phyloP scores from a whole-genome alignment of 2,113 vertebrate species.

The Psittacus erithacus region DNA sequence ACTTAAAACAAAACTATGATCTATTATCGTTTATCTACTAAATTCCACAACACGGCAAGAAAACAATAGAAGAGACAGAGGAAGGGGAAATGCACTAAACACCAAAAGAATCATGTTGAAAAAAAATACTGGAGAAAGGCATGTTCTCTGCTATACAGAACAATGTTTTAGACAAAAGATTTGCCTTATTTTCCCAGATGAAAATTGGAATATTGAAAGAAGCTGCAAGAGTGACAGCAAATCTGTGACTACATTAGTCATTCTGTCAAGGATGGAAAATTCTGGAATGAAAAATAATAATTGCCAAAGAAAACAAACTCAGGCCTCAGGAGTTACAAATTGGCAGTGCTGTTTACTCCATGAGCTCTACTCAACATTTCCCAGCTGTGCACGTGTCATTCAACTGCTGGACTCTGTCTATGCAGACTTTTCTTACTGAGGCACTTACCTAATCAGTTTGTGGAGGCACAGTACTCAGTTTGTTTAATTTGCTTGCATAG shows the following conservation, averaged over 20 bases:
- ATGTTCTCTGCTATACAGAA: neutral
- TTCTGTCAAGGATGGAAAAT: constrained; percentile 33
- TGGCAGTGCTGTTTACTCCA: neutral
- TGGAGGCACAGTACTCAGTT: neutral
- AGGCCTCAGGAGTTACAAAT: neutral
- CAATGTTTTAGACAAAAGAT: neutral
- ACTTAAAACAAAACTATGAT: neutral
- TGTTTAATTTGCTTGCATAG: neutral
- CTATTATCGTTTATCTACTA: neutral
- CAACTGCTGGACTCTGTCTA: neutral
- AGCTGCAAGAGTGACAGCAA: constrained; percentile 11
- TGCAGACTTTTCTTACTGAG: neutral
- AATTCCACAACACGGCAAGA: neutral
- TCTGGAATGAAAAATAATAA: neutral
- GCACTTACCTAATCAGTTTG: neutral
- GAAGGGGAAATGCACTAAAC: neutral
- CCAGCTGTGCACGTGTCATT: neutral
- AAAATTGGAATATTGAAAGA: constrained; percentile 15
- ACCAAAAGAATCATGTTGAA: neutral
- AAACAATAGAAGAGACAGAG: neutral
- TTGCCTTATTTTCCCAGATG: constrained; percentile 1
- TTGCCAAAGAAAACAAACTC: neutral
- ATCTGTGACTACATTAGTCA: constrained; percentile 15
- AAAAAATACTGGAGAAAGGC: neutral
- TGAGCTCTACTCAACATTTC: neutral